Evolutionary conservation across 1,140 invertebrate genomes (phyloP).

Genomic region (Trachymyrmex septentrionalis): DNA sequence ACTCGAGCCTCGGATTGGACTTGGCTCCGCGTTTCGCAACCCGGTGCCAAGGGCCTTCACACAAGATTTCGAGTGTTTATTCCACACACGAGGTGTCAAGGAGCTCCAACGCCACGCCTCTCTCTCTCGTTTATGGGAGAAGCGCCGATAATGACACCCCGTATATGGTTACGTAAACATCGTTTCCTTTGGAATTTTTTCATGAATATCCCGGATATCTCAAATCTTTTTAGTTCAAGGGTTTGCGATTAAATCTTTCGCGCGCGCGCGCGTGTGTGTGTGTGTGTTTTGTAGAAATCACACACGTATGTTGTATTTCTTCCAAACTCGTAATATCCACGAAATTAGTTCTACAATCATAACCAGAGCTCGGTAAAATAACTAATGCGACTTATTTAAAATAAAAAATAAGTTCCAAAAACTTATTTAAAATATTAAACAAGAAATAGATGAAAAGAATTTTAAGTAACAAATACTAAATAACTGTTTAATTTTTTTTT

Average conservation of each 20-base stretch:
- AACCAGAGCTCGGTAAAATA: too few species aligned
- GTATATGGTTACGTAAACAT: slow-evolving; percentile 36
- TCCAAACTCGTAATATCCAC: too few species aligned
- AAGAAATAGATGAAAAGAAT: too few species aligned
- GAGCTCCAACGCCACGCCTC: slow-evolving; percentile 19
- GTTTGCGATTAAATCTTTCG: background rate
- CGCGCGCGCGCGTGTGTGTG: too few species aligned
- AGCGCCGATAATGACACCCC: slow-evolving; percentile 35
- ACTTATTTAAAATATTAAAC: too few species aligned
- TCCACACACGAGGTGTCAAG: slow-evolving; percentile 5
- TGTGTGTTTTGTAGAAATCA: background rate
- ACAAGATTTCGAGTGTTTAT: slow-evolving; percentile 50
- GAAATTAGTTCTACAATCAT: background rate
- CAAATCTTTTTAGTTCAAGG: background rate
- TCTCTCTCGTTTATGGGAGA: background rate
- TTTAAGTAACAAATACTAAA: too few species aligned
- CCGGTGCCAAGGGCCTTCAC: slow-evolving; percentile 5
- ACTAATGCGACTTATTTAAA: too few species aligned
- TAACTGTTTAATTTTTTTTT: too few species aligned
- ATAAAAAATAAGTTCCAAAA: too few species aligned
- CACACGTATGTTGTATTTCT: background rate
- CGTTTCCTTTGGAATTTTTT: background rate
- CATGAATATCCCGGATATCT: background rate
- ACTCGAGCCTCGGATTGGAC: slow-evolving; percentile 66
- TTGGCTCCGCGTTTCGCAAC: slow-evolving; percentile 54